phyloP scores from a whole-genome alignment of 2,888 invertebrate species.

The Drosophila kambysellisi region DNA sequence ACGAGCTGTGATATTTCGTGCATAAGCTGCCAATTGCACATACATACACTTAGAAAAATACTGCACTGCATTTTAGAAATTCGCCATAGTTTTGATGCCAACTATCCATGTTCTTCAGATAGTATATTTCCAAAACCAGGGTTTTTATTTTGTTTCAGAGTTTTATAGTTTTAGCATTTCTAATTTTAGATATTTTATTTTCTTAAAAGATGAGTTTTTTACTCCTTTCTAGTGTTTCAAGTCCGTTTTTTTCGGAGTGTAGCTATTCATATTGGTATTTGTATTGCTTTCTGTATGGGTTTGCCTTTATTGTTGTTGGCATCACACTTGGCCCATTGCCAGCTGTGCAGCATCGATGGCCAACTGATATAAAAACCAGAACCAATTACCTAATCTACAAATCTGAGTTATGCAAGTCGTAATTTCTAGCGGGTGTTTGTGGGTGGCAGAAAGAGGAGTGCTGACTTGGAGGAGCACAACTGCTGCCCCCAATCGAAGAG shows the following conservation, averaged over 20 bases:
- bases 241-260: background rate
- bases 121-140: background rate
- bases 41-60: slow-evolving; percentile 3
- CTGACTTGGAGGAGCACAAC: background rate
- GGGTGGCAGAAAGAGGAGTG: background rate
- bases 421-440: background rate
- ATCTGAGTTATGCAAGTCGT: slow-evolving; percentile 20
- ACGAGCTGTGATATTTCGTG: slow-evolving; percentile 76
- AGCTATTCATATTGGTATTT: background rate
- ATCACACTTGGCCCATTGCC: slow-evolving; percentile 37
- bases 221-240: background rate
- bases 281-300: slow-evolving; percentile 6
- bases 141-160: no score
- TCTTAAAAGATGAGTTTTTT: background rate
- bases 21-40: slow-evolving; percentile 60
- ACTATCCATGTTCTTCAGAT: background rate
- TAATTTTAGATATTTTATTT: background rate
- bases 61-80: background rate
- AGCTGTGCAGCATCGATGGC: slow-evolving; percentile 59
- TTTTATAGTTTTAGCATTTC: background rate
- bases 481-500: background rate
- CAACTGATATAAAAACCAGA: slow-evolving; percentile 49
- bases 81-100: background rate
- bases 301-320: slow-evolving; percentile 5
- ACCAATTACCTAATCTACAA: slow-evolving; percentile 44